A percentile compares a stretch with the other conserved stretches of the same genome.
phyloP scores from a whole-genome alignment of 2,888 invertebrate genomes.

The Thera britannica region DNA sequence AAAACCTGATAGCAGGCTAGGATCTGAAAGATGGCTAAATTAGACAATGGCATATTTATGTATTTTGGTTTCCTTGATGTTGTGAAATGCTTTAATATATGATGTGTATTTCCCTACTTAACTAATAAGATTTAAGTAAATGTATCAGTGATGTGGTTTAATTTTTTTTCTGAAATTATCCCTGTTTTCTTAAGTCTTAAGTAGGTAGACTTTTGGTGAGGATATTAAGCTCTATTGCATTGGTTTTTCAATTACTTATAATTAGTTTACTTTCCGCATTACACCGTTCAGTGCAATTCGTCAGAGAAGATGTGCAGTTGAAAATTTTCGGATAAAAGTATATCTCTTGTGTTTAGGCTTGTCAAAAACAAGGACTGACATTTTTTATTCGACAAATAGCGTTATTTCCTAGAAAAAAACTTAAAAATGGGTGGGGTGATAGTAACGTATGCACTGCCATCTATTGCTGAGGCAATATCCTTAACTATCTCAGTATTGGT shows the following conservation, averaged over 20 bases:
- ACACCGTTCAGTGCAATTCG: too few relatives aligned
- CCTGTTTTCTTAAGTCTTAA: too few relatives aligned
- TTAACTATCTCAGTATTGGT: background rate
- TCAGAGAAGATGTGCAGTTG: too few relatives aligned
- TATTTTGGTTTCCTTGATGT: constrained; percentile 39
- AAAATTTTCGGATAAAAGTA: too few relatives aligned
- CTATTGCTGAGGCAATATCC: background rate
- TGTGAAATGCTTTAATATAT: constrained; percentile 44
- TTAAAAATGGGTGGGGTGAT: background rate
- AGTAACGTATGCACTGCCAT: background rate
- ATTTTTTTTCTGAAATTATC: background rate
- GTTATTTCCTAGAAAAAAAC: too few relatives aligned
- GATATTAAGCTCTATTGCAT: too few relatives aligned
- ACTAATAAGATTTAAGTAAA: constrained; percentile 39
- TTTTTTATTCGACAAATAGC: too few relatives aligned
- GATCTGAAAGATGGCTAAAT: constrained; percentile 26
- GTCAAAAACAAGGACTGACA: too few relatives aligned
- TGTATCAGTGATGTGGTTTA: constrained; percentile 25
- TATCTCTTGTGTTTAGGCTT: too few relatives aligned
- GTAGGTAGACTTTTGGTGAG: too few relatives aligned
- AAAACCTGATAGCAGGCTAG: constrained; percentile 79
- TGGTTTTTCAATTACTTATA: too few relatives aligned
- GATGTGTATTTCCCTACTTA: constrained; percentile 41
- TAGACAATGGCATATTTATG: constrained; percentile 29
- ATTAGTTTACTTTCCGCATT: too few relatives aligned